Base-by-base conservation (phyloP, 1,140 invertebrate species). In the Drosophila simulans region DNA sequence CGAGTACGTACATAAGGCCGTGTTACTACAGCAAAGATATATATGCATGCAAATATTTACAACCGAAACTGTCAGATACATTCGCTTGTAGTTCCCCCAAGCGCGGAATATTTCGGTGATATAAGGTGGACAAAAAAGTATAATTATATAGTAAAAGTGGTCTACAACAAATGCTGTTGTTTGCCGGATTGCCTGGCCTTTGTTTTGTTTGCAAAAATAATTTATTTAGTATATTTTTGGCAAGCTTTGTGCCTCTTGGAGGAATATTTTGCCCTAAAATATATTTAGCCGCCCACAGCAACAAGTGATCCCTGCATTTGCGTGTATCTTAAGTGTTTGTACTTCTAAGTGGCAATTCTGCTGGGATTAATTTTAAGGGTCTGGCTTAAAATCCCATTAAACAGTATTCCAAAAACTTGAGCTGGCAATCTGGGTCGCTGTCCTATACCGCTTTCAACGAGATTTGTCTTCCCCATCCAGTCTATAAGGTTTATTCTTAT, bases 131-230 rank as follows among this genome's bases (percentile, higher is more conserved):
- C 3, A 54, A 22, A 40, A 20, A 8, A 37, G 17, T 40, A 69
- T 70, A 57, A 39, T 57, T 35, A 56, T 70, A 45, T 68, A 31
- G 59, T 56, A 48, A n/a, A 69, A 68, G 10, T 48, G 31, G 7
- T 64, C 43, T 34, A 54, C 40, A 46, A 66, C 48, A 37, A 54
- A 69, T 39, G 11, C 25, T 31, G 17, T 48, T 70, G 63, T 54
- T 34, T 20, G 20, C n/a, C 17, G 48, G 0, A 52, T 37, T 63
- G 43, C 64, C 39, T 51, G 27, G 40, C 31, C 65, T 40, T 66
- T 70, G 65, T 57, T 70, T 20, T 69, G 66, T 49, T 57, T 42
- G 65, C 65, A 35, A 71, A 56, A 70, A 58, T 53, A 46, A 65
- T 40, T 53, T 42, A 42, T 31, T 37, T 15, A 7, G 46, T 66